A percentile compares a stretch with the other conserved stretches of the same genome.
Evolutionary conservation across 2,888 invertebrate species (phyloP).

Genomic region (Mythimna vitellina): DNA sequence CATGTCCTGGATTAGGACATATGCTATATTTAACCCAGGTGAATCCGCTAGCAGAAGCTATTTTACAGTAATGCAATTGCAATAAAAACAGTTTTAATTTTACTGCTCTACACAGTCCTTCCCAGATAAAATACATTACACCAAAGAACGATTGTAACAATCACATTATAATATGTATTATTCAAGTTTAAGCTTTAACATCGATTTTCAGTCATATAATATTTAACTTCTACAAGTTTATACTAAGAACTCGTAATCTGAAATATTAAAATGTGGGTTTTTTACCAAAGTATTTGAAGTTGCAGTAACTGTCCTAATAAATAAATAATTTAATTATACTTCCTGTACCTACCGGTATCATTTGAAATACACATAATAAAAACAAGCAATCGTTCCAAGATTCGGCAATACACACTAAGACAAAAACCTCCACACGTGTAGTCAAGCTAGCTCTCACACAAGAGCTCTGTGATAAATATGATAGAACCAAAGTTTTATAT

Average conservation of each 20-base stretch:
- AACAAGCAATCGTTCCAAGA: background rate
- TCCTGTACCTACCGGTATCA: background rate
- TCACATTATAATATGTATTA: background rate
- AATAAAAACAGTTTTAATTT: background rate
- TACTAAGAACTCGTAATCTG: constrained; percentile 3
- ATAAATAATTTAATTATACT: background rate
- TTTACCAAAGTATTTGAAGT: background rate
- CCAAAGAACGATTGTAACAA: constrained; percentile 6
- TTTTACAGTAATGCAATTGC: background rate
- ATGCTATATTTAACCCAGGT: background rate
- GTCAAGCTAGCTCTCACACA: background rate
- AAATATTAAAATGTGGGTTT: background rate
- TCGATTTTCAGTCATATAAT: constrained; percentile 10
- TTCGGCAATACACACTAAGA: background rate
- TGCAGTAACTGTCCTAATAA: constrained; percentile 2
- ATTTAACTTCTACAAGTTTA: constrained; percentile 19
- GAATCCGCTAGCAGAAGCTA: background rate
- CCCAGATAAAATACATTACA: constrained; percentile 8
- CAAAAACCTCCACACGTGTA: background rate
- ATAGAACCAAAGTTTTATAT: background rate
- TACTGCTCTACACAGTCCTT: background rate
- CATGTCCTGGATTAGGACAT: background rate
- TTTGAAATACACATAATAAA: constrained; percentile 7
- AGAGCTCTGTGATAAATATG: background rate
- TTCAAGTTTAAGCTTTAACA: constrained; percentile 11